A percentile compares a stretch with the other conserved stretches of the same genome.
These are phyloP conservation scores for Galeopterus variegatus DNA, from an alignment of 2,113 vertebrate genomes.

Conservation along the genomic window DNA sequence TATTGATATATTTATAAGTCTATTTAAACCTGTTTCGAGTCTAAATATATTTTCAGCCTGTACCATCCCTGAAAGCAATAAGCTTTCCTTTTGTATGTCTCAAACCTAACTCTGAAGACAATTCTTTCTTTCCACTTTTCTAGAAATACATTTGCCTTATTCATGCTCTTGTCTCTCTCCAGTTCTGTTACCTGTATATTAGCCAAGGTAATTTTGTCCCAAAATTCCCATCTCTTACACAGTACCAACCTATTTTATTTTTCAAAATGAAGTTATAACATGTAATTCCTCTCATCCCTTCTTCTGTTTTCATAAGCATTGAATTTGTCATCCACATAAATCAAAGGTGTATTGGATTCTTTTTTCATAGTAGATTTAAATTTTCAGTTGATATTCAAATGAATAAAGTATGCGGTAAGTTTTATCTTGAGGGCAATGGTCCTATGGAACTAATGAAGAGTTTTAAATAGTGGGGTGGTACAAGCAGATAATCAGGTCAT, in stretches of 20 bases:
- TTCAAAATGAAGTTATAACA: slow-evolving; percentile 49
- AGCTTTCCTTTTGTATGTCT: background rate
- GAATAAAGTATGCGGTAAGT: background rate
- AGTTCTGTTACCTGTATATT: background rate
- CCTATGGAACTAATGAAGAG: background rate
- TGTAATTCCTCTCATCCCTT: background rate
- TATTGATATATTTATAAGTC: background rate
- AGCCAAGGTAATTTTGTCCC: background rate
- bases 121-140: background rate
- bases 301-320: slow-evolving; percentile 17
- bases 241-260: background rate
- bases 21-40: background rate
- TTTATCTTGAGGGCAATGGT: background rate
- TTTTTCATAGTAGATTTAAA: background rate
- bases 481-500: background rate
- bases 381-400: background rate
- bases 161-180: background rate
- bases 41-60: background rate
- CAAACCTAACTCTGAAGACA: slow-evolving; percentile 1
- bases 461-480: background rate
- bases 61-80: background rate
- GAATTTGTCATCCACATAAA: background rate
- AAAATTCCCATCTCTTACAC: background rate
- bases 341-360: background rate
- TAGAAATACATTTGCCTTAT: slow-evolving; percentile 22